These are phyloP conservation scores for Phylloscopus trochilus DNA, from an alignment of 2,113 vertebrate genomes.

Conservation along the genomic window DNA sequence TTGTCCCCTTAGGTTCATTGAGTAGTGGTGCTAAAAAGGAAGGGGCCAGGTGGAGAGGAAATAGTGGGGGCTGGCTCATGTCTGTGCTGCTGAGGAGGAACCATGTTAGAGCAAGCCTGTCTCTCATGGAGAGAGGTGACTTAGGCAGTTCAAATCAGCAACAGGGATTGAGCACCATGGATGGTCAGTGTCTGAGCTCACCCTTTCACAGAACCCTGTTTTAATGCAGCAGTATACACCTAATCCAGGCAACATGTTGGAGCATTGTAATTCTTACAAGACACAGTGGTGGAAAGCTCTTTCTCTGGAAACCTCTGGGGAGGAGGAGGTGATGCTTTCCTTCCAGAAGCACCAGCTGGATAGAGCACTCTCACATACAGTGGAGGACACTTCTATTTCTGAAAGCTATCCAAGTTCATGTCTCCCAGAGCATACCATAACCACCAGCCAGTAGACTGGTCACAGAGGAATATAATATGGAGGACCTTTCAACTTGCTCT, in stretches of 20 bases:
- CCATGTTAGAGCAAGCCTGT: neutral
- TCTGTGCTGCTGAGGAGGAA: neutral
- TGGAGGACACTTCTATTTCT: neutral
- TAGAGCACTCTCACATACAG: neutral
- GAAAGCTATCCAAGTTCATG: neutral
- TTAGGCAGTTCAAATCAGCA: neutral
- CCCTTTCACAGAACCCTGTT: neutral
- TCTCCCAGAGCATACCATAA: neutral
- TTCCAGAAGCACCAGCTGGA: neutral
- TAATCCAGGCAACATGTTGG: neutral
- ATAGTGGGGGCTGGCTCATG: neutral
- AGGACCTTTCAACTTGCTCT: neutral
- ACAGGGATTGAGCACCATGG: neutral
- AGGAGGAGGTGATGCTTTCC: neutral
- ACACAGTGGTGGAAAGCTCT: neutral
- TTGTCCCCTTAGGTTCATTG: neutral
- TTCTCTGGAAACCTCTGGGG: neutral
- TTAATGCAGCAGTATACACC: neutral
- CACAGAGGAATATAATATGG: neutral
- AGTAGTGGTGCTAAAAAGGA: neutral
- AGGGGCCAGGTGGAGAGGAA: rapidly evolving
- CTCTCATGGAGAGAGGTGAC: neutral
- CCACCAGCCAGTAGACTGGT: neutral
- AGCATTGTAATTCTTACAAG: neutral
- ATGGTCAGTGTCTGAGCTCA: neutral